Evolutionary conservation across 92 coral and sea anemone species (phyloP).

Genomic region (Pocillopora grandis): DNA sequence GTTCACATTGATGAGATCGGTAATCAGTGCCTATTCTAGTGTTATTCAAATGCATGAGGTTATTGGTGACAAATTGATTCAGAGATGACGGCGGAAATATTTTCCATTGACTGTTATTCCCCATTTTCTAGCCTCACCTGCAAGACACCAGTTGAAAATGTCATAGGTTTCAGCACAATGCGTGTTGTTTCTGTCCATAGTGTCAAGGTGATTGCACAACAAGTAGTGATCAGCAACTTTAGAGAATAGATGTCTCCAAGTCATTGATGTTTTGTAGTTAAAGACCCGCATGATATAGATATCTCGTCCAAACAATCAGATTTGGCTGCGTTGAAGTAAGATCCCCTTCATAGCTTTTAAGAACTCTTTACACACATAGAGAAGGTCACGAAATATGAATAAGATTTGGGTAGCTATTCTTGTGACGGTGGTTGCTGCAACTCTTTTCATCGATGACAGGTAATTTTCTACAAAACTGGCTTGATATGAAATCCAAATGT

Average conservation of each 20-base stretch:
- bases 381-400: not conserved
- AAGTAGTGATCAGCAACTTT: not conserved
- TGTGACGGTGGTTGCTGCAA: constrained; percentile 2
- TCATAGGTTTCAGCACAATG: not conserved
- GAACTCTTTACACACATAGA: too few species aligned
- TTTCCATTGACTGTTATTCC: too few species aligned
- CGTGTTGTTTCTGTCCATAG: not conserved
- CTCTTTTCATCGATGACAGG: constrained; percentile 26
- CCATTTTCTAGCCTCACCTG: not conserved
- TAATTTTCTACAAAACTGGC: not conserved
- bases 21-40: too few species aligned
- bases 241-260: not conserved
- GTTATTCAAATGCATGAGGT: too few species aligned
- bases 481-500: too few species aligned
- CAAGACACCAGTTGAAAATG: not conserved
- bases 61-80: too few species aligned
- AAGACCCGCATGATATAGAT: not conserved
- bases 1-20: too few species aligned
- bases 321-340: not conserved
- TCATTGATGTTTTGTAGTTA: not conserved
- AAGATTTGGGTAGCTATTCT: constrained; percentile 4
- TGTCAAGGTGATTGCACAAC: not conserved
- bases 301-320: not conserved
- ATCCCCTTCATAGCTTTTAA: not conserved
- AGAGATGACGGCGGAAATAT: too few species aligned